These are phyloP conservation scores for Agriopis aurantiaria DNA, from an alignment of 2,888 invertebrate genomes.

Conservation along the genomic window DNA sequence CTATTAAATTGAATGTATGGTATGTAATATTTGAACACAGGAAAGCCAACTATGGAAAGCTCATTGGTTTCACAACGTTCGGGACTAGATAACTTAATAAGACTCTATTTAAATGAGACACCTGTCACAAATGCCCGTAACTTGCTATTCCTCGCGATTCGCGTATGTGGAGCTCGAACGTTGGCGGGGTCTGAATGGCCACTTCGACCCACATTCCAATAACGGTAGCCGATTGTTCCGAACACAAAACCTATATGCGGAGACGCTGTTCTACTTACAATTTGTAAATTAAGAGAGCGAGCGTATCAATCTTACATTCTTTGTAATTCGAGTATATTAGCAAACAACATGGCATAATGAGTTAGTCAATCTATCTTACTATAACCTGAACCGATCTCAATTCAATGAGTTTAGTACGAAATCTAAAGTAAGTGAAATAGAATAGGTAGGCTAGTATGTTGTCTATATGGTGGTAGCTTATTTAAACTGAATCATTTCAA, in stretches of 20 bases:
- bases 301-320: conserved; percentile 7
- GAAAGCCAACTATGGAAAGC: not conserved
- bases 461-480: too few species aligned
- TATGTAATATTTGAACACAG: too few species aligned
- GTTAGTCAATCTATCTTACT: not conserved
- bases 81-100: not conserved
- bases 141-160: conserved; percentile 37
- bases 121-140: conserved; percentile 33
- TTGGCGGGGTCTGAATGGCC: conserved; percentile 60
- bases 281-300: conserved; percentile 9
- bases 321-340: not conserved
- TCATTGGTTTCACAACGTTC: not conserved
- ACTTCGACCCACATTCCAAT: conserved; percentile 58
- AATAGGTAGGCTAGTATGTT: too few species aligned
- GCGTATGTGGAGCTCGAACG: conserved; percentile 43
- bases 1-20: too few species aligned
- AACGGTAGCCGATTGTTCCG: conserved; percentile 79
- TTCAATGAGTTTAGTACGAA: not conserved
- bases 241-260: conserved; percentile 75
- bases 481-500: too few species aligned
- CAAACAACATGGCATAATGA: conserved; percentile 1
- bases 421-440: not conserved
- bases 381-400: not conserved
- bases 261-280: conserved; percentile 66
- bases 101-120: not conserved